These are phyloP conservation scores for Marisa cornuarietis DNA, from an alignment of 1,140 invertebrate genomes.

Conservation along the genomic window DNA sequence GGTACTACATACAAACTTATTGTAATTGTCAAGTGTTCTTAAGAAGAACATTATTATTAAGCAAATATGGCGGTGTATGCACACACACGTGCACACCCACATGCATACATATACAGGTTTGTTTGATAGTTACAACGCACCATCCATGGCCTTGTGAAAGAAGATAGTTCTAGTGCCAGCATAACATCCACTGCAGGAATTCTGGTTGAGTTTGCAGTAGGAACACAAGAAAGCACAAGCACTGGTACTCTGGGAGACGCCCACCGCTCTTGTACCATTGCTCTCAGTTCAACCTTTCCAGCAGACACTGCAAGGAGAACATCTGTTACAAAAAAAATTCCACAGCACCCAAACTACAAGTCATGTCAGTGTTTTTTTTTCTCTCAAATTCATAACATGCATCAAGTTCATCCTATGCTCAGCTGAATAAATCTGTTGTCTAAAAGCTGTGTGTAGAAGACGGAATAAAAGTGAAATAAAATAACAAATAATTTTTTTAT, in stretches of 20 bases:
- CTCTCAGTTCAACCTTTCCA: neutral
- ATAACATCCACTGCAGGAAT: conserved; percentile 51
- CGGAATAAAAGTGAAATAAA: neutral
- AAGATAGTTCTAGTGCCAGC: conserved; percentile 39
- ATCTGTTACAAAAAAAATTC: neutral
- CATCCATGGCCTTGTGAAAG: conserved; percentile 56
- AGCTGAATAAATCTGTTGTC: too few species aligned
- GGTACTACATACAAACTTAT: neutral
- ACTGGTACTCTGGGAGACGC: conserved; percentile 56
- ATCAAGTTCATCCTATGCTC: too few species aligned
- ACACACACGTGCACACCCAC: neutral
- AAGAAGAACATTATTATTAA: neutral
- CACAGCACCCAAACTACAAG: neutral
- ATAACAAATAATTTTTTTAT: neutral
- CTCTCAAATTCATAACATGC: neutral
- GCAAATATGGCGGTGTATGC: neutral
- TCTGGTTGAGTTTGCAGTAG: conserved; percentile 26
- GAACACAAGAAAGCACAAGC: conserved; percentile 51
- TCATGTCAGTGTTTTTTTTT: neutral
- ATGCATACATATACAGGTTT: neutral
- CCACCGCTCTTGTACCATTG: conserved; percentile 35
- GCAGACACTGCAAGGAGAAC: conserved; percentile 1
- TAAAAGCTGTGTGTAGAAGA: neutral
- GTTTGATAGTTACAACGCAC: conserved; percentile 29
- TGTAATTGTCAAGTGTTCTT: too few species aligned